phyloP scores from a whole-genome alignment of 92 coral and sea anemone species.

The Palythoa grandiflora region DNA sequence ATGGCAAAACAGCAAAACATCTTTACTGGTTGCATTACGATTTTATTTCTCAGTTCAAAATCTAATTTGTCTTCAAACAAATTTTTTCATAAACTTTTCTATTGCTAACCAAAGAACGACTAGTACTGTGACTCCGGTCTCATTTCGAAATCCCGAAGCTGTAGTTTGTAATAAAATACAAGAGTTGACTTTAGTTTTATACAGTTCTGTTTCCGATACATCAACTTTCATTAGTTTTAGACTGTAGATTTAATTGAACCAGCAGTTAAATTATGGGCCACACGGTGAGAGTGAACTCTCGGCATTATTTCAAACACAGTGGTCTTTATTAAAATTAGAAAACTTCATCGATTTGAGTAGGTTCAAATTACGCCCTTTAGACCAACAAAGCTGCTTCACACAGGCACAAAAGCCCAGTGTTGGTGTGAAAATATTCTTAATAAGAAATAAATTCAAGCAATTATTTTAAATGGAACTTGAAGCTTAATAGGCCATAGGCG shows the following conservation, averaged over 20 bases:
- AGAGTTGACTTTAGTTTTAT: too few relatives aligned
- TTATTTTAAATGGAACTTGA: neutral
- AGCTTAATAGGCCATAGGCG: too few relatives aligned
- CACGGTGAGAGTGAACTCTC: neutral
- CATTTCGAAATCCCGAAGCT: neutral
- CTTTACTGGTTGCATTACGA: neutral
- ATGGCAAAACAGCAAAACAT: neutral
- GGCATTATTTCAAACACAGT: neutral
- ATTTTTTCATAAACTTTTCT: too few relatives aligned
- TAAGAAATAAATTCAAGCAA: neutral
- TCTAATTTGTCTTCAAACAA: neutral
- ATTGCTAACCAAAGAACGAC: neutral
- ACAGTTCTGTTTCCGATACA: neutral
- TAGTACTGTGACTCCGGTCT: neutral
- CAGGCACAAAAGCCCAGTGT: neutral
- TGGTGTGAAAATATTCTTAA: neutral
- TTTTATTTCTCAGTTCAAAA: too few relatives aligned
- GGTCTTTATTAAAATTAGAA: neutral
- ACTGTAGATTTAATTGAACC: neutral
- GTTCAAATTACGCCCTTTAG: neutral
- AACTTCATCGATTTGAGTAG: neutral
- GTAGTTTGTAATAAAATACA: neutral
- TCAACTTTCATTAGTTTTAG: neutral
- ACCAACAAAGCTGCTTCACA: neutral
- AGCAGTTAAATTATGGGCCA: slow-evolving; percentile 13